These are phyloP conservation scores for Ancistrus triradiatus DNA, from an alignment of 2,113 vertebrate species.

Conservation along the genomic window DNA sequence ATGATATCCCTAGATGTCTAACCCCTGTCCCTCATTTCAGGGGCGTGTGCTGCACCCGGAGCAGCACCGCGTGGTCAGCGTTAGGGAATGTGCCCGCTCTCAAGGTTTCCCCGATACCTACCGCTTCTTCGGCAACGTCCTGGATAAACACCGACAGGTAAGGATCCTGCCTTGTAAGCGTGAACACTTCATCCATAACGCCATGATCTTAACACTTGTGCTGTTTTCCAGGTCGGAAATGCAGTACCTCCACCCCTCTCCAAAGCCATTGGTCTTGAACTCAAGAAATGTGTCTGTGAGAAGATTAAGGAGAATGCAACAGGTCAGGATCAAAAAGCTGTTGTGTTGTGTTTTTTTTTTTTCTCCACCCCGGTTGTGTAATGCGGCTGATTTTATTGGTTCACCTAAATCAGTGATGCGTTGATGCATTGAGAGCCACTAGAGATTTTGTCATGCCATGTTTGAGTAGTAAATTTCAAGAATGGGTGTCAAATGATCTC, in stretches of 20 bases:
- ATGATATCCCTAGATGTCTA: too few relatives aligned
- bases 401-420: too few relatives aligned
- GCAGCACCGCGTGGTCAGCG: constrained; percentile 94
- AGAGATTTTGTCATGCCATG: too few relatives aligned
- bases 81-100: constrained; percentile 89
- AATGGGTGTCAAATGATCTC: too few relatives aligned
- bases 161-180: background rate
- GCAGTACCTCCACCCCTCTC: constrained; percentile 89
- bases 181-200: background rate
- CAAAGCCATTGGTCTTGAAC: constrained; percentile 87
- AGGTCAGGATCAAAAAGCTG: constrained; percentile 62
- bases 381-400: background rate
- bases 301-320: constrained; percentile 72
- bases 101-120: constrained; percentile 95
- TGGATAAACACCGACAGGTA: constrained; percentile 96
- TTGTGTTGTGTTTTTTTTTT: background rate
- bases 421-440: too few relatives aligned
- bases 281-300: constrained; percentile 75
- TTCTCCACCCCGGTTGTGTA: background rate
- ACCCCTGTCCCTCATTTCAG: constrained; percentile 56
- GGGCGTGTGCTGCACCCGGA: constrained; percentile 90
- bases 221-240: constrained; percentile 78
- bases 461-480: too few relatives aligned
- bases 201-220: background rate
- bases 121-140: constrained; percentile 87